Evolutionary conservation across 2,797 vertebrate genomes (phyloP), one percentile per base, ranked within the genome.

Genomic region (Sarcophilus harrisii): DNA sequence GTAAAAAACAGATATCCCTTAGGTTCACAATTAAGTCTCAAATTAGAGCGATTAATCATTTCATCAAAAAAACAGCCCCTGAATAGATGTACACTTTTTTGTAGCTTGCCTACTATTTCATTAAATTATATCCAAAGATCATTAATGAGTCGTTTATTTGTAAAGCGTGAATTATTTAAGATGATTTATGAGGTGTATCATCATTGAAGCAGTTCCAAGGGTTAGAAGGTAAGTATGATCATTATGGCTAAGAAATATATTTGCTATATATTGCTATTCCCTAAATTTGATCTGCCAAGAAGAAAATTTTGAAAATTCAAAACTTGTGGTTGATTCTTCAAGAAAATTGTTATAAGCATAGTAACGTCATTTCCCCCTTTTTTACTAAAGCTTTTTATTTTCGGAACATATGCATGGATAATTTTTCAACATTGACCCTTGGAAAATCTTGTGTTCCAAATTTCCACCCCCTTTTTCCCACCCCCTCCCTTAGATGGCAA

Each of bases 101-200:
- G 91, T 32, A 91, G 27, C 92, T 94, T 94, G 58, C 66, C 91
- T 96, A 92, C 45, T 95, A 73, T 92, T 96, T 38, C 93, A 92
- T 93, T 94, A 90, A 92, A 49, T 94, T 96, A 97, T 91, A 92
- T 92, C 57, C n/a, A 94, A 93, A 96, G 91, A 30, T 95, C 73
- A 92, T 94, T 97, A 91, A 55, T 16, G 28, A 92, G 52, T 90
- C 60, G 95, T 93, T 96, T 60, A 58, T 93, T 96, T 95, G 92
- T 28, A 92, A 30, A 52, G 3, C 54, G 11, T 93, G 55, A 90
- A 29, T 57, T 55, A 27, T 95, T n/a, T 95, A 94, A 95, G 81
- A 52, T 91, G 93, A 81, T 54, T 28, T 52, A 52, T 92, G 30
- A 92, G 30, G n/a, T 92, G 95, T 93, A 58, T n/a, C 45, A 32